Evolutionary conservation across 1,140 invertebrate genomes (phyloP).

Genomic region (Stegodyphus mimosarum): DNA sequence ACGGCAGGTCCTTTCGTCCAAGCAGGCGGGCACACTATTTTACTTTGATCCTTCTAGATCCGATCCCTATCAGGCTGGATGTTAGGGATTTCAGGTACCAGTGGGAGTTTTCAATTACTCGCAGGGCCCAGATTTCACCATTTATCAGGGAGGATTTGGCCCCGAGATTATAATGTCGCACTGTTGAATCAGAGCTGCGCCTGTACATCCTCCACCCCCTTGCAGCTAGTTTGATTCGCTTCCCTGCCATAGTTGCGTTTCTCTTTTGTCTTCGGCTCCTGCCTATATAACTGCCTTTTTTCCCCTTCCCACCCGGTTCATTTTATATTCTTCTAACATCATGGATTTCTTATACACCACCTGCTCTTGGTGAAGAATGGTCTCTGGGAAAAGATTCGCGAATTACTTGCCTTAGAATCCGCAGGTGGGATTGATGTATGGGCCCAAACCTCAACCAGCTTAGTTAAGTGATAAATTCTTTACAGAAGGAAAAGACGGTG

Average conservation of each 20-base stretch:
- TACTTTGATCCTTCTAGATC: constrained; percentile 59
- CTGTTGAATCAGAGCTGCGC: constrained; percentile 56
- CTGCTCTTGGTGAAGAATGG: constrained; percentile 44
- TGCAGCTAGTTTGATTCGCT: constrained; percentile 6
- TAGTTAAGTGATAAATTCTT: constrained; percentile 60
- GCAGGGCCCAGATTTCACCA: constrained; percentile 57
- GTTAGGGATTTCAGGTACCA: constrained; percentile 60
- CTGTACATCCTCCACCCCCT: constrained; percentile 1
- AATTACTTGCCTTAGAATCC: constrained; percentile 42
- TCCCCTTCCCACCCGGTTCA: constrained; percentile 16
- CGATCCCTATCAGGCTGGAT: constrained; percentile 60
- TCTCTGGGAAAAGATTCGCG: constrained; percentile 40
- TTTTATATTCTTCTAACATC: constrained; percentile 55
- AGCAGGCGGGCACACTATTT: constrained; percentile 50
- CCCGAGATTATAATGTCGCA: constrained; percentile 60
- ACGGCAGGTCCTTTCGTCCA: constrained; percentile 26
- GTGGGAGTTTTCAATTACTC: constrained; percentile 62
- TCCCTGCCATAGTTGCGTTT: not conserved
- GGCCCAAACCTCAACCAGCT: constrained; percentile 11
- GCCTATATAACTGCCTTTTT: constrained; percentile 29
- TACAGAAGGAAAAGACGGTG: constrained; percentile 19
- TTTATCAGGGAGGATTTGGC: constrained; percentile 59
- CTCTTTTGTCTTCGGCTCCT: constrained; percentile 20
- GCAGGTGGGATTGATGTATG: constrained; percentile 48
- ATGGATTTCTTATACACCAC: constrained; percentile 40